A percentile compares a stretch with the other conserved stretches of the same genome.
phyloP scores from a whole-genome alignment of 30 jellyfish, hydroid and myxozoan species.

The Pseudorhiza aurosa region DNA sequence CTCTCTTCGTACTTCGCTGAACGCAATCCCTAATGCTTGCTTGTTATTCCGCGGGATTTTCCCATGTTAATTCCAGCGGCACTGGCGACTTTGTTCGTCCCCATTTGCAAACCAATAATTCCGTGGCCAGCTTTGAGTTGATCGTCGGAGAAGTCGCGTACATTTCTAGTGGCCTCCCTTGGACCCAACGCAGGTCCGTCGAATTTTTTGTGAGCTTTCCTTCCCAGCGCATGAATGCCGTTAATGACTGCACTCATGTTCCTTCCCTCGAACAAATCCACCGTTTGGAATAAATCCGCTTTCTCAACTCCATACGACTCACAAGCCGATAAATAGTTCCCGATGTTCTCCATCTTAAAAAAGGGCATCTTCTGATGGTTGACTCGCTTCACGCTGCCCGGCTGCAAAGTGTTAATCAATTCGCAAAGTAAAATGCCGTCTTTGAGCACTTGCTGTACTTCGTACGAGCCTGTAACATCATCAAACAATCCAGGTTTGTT shows the following conservation, averaged over 20 bases:
- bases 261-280: constrained; percentile 84
- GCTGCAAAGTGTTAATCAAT: constrained; percentile 70
- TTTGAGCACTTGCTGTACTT: constrained; percentile 61
- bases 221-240: constrained; percentile 87
- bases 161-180: constrained; percentile 76
- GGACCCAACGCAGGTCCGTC: constrained; percentile 97
- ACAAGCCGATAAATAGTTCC: constrained; percentile 81
- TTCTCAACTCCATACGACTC: constrained; percentile 64
- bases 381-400: constrained; percentile 79
- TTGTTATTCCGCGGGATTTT: constrained; percentile 41
- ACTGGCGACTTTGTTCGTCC: constrained; percentile 91
- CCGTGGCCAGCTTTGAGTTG: constrained; percentile 90
- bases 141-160: constrained; percentile 84
- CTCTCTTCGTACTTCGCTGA: too few relatives aligned
- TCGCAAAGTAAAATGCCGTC: constrained; percentile 87
- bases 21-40: neutral
- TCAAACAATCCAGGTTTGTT: constrained; percentile 75
- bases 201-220: constrained; percentile 76
- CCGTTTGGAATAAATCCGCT: constrained; percentile 94
- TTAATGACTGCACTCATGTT: constrained; percentile 90
- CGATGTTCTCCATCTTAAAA: constrained; percentile 94
- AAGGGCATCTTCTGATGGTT: constrained; percentile 92
- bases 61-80: constrained; percentile 92
- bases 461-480: constrained; percentile 61
- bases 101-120: constrained; percentile 89